A percentile compares a stretch with the other conserved stretches of the same genome.
Evolutionary conservation across 1,140 invertebrate genomes (phyloP).

Genomic region (Samia ricini): DNA sequence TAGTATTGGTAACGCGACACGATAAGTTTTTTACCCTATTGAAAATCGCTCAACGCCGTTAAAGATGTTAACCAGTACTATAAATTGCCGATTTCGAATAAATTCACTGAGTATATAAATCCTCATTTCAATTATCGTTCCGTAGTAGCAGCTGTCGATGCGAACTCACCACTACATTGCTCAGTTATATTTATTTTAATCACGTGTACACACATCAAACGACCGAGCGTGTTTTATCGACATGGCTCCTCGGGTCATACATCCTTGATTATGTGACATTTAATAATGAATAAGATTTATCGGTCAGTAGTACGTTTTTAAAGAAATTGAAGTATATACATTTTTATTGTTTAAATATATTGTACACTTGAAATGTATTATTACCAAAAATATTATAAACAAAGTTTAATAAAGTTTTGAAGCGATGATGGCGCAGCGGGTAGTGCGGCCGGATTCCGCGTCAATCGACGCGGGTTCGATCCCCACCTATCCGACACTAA

Average conservation of each 20-base stretch:
- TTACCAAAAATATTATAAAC: too few relatives aligned
- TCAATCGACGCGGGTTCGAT: too few relatives aligned
- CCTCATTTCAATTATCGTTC: constrained; percentile 72
- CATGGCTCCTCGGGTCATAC: constrained; percentile 45
- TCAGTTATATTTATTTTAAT: constrained; percentile 69
- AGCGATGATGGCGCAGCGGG: too few relatives aligned
- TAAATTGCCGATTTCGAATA: constrained; percentile 68
- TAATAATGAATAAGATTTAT: constrained; percentile 7
- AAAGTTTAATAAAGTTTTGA: too few relatives aligned
- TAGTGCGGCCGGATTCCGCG: too few relatives aligned
- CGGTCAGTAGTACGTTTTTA: neutral
- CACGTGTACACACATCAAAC: constrained; percentile 58
- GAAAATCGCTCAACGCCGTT: neutral
- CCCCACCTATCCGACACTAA: too few relatives aligned
- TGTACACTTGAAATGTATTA: too few relatives aligned
- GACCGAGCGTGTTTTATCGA: constrained; percentile 50
- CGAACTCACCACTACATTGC: constrained; percentile 45
- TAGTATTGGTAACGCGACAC: too few relatives aligned
- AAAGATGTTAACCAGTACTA: neutral
- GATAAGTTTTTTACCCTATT: too few relatives aligned
- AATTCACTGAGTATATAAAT: constrained; percentile 72
- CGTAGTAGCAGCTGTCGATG: constrained; percentile 62
- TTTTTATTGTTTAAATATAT: too few relatives aligned
- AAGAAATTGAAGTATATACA: neutral
- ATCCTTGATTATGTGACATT: constrained; percentile 59